Conservation (phyloP, 2,113 vertebrate genomes). For the Elaphurus davidianus region DNA sequence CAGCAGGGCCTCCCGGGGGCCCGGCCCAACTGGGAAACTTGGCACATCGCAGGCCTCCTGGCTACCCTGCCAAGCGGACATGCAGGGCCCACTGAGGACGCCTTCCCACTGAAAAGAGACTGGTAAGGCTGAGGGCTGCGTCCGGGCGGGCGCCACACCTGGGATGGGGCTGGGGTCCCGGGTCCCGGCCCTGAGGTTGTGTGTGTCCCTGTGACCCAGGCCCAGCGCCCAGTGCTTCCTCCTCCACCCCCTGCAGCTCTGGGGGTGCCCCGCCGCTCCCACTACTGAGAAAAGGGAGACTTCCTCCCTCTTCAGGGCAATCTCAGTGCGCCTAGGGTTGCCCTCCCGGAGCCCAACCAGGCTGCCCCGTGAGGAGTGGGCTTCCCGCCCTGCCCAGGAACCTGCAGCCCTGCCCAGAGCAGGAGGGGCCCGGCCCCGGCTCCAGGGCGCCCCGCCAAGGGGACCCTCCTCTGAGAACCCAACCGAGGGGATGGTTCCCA, state of each 20-base stretch:
- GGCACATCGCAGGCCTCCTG: slow-evolving; percentile 32
- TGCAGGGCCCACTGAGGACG: slow-evolving; percentile 17
- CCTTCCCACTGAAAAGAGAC: background rate
- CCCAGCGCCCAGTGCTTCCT: background rate
- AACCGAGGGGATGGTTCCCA: background rate
- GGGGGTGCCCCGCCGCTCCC: background rate
- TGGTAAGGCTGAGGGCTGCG: background rate
- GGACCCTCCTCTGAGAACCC: background rate
- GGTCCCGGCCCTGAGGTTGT: background rate
- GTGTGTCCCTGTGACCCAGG: background rate
- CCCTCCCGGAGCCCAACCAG: too few relatives aligned
- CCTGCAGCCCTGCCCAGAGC: background rate
- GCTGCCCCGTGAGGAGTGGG: background rate
- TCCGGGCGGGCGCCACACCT: background rate
- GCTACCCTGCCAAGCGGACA: slow-evolving; percentile 35
- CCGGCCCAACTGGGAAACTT: slow-evolving; percentile 56
- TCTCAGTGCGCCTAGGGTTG: background rate
- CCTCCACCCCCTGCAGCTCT: background rate
- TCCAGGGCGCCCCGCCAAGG: background rate
- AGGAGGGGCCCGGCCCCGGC: background rate
- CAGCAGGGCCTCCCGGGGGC: slow-evolving; percentile 24
- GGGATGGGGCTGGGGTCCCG: background rate
- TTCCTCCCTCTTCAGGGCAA: background rate
- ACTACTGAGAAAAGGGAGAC: too few relatives aligned
- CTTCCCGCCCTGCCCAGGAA: background rate